Percentiles rank a stretch among this genome's conserved stretches.
phyloP scores from a whole-genome alignment of 1,140 invertebrate genomes.

The Zaprionus ornatus region DNA sequence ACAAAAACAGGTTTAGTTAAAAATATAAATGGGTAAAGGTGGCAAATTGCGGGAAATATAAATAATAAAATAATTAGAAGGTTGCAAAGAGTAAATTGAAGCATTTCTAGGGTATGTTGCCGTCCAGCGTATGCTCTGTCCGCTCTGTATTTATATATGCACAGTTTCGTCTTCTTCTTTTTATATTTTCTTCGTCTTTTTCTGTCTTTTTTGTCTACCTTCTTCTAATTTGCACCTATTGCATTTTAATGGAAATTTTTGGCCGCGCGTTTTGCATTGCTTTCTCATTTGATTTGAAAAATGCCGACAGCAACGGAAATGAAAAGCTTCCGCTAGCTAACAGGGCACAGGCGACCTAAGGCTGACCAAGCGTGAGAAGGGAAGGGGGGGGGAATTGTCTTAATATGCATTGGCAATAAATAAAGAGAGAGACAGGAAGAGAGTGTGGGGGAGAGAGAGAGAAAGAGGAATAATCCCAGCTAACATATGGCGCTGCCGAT shows the following conservation, averaged over 20 bases:
- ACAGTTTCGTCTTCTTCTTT: constrained; percentile 36
- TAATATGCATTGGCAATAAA: constrained; percentile 61
- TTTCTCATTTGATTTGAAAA: constrained; percentile 79
- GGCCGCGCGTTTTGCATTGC: constrained; percentile 64
- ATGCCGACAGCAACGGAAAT: constrained; percentile 75
- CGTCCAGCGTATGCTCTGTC: neutral
- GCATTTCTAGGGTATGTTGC: constrained; percentile 15
- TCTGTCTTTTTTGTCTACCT: constrained; percentile 29
- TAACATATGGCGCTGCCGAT: constrained; percentile 75
- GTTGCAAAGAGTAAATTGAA: fast-evolving
- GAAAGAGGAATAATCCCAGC: constrained; percentile 56
- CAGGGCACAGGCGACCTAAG: constrained; percentile 8
- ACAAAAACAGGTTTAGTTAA: neutral
- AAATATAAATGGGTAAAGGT: too few species aligned
- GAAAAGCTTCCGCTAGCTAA: constrained; percentile 68
- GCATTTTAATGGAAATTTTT: constrained; percentile 73
- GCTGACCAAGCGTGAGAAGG: neutral
- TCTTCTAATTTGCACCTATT: constrained; percentile 78
- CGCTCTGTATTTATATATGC: neutral
- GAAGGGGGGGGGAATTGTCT: constrained; percentile 4
- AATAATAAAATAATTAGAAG: too few species aligned
- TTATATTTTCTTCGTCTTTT: constrained; percentile 24
- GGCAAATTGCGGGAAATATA: too few species aligned
- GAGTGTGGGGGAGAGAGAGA: constrained; percentile 14
- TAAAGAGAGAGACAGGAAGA: constrained; percentile 22